A percentile compares a stretch with the other conserved stretches of the same genome.
Evolutionary conservation across 2,888 invertebrate genomes (phyloP).

Genomic region (Apotomis turbidana): DNA sequence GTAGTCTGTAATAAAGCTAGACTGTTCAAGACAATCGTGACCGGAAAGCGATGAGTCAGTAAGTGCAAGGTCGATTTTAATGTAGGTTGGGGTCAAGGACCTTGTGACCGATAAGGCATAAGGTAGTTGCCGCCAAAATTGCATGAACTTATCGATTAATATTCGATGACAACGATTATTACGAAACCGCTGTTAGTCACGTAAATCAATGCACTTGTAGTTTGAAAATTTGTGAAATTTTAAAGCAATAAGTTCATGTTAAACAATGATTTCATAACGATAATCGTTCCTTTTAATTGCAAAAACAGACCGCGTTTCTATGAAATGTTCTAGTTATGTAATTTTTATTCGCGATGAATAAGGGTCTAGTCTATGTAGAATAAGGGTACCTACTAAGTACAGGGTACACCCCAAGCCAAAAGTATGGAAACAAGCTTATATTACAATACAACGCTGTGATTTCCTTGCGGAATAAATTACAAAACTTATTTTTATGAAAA

Average conservation of each 20-base stretch:
- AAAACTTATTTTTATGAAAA: too few species aligned
- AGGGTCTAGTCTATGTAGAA: too few species aligned
- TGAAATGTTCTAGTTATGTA: too few species aligned
- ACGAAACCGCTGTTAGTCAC: background rate
- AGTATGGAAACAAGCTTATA: too few species aligned
- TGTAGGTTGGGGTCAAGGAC: constrained; percentile 40
- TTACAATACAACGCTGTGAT: too few species aligned
- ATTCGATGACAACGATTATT: background rate
- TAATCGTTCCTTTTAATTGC: too few species aligned
- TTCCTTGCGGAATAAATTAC: too few species aligned
- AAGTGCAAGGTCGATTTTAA: constrained; percentile 35
- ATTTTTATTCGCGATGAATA: too few species aligned
- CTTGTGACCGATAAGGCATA: constrained; percentile 35
- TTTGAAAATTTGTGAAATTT: background rate
- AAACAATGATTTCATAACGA: too few species aligned
- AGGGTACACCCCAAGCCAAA: too few species aligned
- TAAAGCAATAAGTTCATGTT: background rate
- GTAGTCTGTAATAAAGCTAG: constrained; percentile 7
- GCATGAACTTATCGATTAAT: background rate
- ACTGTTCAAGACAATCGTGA: constrained; percentile 37
- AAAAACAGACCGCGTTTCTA: too few species aligned
- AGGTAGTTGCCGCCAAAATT: background rate
- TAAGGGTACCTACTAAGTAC: too few species aligned
- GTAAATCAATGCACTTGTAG: background rate
- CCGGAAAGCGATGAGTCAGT: constrained; percentile 41